Base-by-base conservation (phyloP, 2,888 invertebrate genomes). In the Rhogogaster chlorosoma region DNA sequence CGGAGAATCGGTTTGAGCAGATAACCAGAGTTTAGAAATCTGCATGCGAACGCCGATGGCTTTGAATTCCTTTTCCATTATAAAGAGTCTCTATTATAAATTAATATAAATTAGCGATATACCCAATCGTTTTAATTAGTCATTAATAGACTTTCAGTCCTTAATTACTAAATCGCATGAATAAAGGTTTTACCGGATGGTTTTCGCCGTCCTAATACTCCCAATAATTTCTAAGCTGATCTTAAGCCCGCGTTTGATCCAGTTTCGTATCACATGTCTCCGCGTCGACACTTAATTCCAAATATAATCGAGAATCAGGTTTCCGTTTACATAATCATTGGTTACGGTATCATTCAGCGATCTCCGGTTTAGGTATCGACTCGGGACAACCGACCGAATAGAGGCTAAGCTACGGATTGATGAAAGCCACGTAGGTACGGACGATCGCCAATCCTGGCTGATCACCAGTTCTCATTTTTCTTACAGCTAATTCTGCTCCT, bases 311-410 rank as follows among this genome's bases (percentile, higher is more conserved):
- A n/a, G 36, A 38, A 80, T 57, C 61, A 80, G 80, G 61, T 80
- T 38, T 22, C 61, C 26, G 38, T 80, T 80, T 80, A 22, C 80
- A 80, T 80, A 80, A 80, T 80, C 38, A 38, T 7, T 36, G 36
- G 61, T 80, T 80, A 80, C 80, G 38, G 38, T 38, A 12, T 61
- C n/a, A 22, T 61, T 57, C 1, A 61, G 61, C 38, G 12, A 38
- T 36, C 15, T 61, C 80, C 77, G 53, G 29, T 77, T 77, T 49
- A 77, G 53, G 77, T 49, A 49, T 53, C 29, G 29, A n/a, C n/a
- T 53, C 18, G 77, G 0, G 15, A 77, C 15, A 29, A 53, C 77
- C 18, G 18, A 29, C 26, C 61, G 10, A 61, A 10, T 61, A 61
- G 7, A 67, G 29, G 53, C 49, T 18, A 29, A 77, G 77, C 32